Evolutionary conservation across 1,140 invertebrate species (phyloP), one percentile per base, ranked within the genome.

Genomic region (Mya arenaria): DNA sequence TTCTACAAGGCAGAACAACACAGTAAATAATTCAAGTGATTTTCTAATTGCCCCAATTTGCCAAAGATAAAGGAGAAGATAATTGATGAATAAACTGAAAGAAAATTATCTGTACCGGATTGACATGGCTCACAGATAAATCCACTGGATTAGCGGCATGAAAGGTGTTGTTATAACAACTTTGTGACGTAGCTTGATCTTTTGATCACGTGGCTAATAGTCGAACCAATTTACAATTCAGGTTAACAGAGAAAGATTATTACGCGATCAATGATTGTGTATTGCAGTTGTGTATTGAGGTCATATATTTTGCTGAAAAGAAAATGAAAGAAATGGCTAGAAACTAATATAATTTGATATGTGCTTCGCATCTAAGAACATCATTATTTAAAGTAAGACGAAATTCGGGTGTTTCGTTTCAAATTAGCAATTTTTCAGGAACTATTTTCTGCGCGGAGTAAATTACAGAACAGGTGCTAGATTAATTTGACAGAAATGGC

Each of bases 401-500:
- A n/a, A n/a, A n/a, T n/a, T n/a, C n/a, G n/a, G n/a, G n/a, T n/a
- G n/a, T n/a, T n/a, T n/a, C n/a, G n/a, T n/a, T n/a, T n/a, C n/a
- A n/a, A n/a, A n/a, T n/a, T n/a, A n/a, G n/a, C n/a, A 68, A 37
- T 68, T 44, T 36, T 52, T 25, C 13, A 15, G 10, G 75, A 23
- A 79, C 75, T 79, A 58, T 58, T 56, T 79, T 30, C 36, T 5
- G 39, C 19, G 75, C 65, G 75, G 60, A 79, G n/a, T 8, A 23
- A 79, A 10, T 68, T 36, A 28, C 36, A 36, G 25, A 71, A 68
- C 60, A 82, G 79, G 79, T 74, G 34, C 68, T 65, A 39, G 39
- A 73, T 36, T 55, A 79, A 80, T 71, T 71, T 80, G 77, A 80
- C 77, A 80, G 65, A 69, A 80, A 80, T 80, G 77, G 77, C 77